Evolutionary conservation across 2,888 invertebrate species (phyloP), one percentile per base, ranked within the genome.

Genomic region (Spatulosminthurus flaviceps): DNA sequence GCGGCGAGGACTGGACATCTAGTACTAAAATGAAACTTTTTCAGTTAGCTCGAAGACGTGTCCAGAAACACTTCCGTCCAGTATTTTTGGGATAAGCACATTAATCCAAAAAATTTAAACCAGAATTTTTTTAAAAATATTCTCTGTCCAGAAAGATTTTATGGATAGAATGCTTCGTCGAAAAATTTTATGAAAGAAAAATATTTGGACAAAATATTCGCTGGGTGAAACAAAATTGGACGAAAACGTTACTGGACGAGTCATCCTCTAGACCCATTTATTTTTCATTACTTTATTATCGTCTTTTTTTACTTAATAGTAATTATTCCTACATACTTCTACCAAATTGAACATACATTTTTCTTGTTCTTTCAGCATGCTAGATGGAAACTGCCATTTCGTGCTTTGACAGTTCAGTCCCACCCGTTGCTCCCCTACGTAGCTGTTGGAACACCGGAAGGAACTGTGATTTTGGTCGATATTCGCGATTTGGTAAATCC

Each of bases 341-440:
- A n/a, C n/a, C n/a, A n/a, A n/a, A n/a, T n/a, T n/a, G n/a, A n/a
- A n/a, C n/a, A n/a, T n/a, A n/a, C n/a, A 28, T 26, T n/a, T 13
- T 22, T 24, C 29, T 26, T 66, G 41, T 60, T 1, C 16, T 71
- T 43, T 24, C 67, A 82, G 84, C 78, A 82, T 67, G 64, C 80
- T 2, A 78, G 78, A 72, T 83, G 83, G 83, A 81, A 79, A 7
- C 61, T 84, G n/a, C 80, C 81, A 2, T 83, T 83, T 41, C 60
- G 71, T 64, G 81, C 81, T 13, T 60, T 66, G 0, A 79, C 81
- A n/a, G 42, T 84, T 24, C 43, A 76, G 19, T 75, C 75, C 69
- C 84, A 84, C 51, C 84, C 84, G 9, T 24, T 81, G 9, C 76
- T 84, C 0, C 83, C 83, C 0, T 83, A 82, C 73, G 43, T 83